Conservation (phyloP, 2,888 invertebrate genomes). For the Lottia gigantea region DNA sequence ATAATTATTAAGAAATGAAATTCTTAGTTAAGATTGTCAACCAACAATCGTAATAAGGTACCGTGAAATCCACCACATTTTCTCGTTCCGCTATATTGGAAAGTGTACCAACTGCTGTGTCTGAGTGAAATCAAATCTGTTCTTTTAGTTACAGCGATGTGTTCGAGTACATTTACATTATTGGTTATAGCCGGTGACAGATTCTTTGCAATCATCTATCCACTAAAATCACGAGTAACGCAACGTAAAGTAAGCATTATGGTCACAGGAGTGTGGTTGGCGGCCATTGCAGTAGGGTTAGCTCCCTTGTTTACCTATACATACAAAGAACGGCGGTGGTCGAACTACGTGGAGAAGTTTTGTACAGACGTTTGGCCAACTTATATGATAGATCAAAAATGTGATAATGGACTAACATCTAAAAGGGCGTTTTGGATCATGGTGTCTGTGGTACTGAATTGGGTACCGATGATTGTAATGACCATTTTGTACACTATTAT, state of each 20-base stretch:
- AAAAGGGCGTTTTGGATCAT: constrained; percentile 55
- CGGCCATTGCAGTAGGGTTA: constrained; percentile 44
- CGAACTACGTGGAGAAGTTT: constrained; percentile 52
- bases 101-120: too few relatives aligned
- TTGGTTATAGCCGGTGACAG: constrained; percentile 57
- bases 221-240: constrained; percentile 53
- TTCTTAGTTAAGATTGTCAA: too few relatives aligned
- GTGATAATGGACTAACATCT: constrained; percentile 48
- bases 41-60: too few relatives aligned
- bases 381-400: constrained; percentile 20
- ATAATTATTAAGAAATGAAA: too few relatives aligned
- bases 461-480: constrained; percentile 59
- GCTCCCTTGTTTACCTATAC: constrained; percentile 51
- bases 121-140: too few relatives aligned
- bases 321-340: constrained; percentile 49
- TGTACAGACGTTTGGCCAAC: constrained; percentile 56
- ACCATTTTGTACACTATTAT: constrained; percentile 51
- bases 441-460: constrained; percentile 57
- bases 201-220: constrained; percentile 60
- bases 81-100: too few relatives aligned
- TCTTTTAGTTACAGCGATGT: constrained; percentile 53
- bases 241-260: constrained; percentile 50
- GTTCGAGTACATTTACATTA: constrained; percentile 55
- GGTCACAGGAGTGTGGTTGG: constrained; percentile 45
- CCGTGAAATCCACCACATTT: too few relatives aligned